These are phyloP conservation scores for Philotrypesis tridentata DNA, from an alignment of 1,140 invertebrate species.

Conservation along the genomic window DNA sequence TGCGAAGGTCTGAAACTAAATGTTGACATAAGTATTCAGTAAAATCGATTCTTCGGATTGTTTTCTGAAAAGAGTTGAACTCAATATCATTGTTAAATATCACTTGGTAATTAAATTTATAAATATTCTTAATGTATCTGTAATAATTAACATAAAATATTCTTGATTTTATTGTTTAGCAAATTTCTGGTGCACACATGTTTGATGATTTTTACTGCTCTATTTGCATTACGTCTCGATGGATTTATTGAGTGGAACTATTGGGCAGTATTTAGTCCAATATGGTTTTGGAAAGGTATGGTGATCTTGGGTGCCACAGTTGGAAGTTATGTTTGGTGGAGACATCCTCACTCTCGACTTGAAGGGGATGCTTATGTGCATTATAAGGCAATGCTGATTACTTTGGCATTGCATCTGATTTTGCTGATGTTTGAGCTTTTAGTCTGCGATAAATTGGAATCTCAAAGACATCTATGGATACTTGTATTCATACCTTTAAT, in stretches of 20 bases:
- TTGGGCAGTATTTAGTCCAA: conserved; percentile 94
- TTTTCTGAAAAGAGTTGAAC: no score
- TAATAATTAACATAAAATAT: conserved; percentile 47
- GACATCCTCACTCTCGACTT: conserved; percentile 90
- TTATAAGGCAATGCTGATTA: conserved; percentile 98
- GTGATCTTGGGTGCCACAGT: conserved; percentile 91
- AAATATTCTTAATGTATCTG: conserved; percentile 51
- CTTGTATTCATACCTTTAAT: conserved; percentile 97
- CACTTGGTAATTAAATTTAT: no score
- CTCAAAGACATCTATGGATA: conserved; percentile 92
- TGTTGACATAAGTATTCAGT: no score
- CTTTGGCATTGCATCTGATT: conserved; percentile 93
- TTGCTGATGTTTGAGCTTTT: conserved; percentile 97
- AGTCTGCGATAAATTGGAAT: conserved; percentile 95
- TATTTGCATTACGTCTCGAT: conserved; percentile 93
- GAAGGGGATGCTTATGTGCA: conserved; percentile 97
- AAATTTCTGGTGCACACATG: conserved; percentile 97
- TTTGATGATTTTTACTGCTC: conserved; percentile 90
- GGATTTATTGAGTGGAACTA: conserved; percentile 92
- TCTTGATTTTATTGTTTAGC: conserved; percentile 80
- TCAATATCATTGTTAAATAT: no score
- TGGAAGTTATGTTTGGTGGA: conserved; percentile 95
- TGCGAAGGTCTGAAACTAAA: not conserved
- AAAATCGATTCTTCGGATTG: no score
- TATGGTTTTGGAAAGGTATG: conserved; percentile 97